Conservation (phyloP, 2,797 vertebrate species). For the Diceros bicornis region DNA sequence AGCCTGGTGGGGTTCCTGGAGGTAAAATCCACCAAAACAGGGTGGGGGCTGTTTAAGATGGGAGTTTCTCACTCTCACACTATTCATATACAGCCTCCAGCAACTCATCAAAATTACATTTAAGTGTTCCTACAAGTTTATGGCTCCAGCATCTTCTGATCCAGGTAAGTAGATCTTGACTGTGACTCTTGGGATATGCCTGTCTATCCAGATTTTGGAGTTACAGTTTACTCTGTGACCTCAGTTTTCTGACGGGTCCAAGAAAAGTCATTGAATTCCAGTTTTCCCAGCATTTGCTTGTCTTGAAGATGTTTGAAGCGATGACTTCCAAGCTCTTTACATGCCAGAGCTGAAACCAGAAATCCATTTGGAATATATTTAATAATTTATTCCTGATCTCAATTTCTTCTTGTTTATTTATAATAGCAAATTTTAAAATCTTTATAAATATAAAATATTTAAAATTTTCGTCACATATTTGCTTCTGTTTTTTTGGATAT, state of each 20-base stretch:
- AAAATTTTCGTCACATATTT: background rate
- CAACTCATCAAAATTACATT: background rate
- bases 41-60: background rate
- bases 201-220: background rate
- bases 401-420: background rate
- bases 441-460: constrained; percentile 1
- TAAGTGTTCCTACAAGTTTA: background rate
- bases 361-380: constrained; percentile 24
- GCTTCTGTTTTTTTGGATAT: background rate
- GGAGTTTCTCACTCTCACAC: background rate
- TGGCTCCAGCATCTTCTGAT: background rate
- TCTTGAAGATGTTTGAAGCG: background rate
- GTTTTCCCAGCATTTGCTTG: background rate
- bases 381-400: background rate
- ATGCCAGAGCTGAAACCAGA: constrained; percentile 19
- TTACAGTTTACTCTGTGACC: background rate
- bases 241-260: background rate
- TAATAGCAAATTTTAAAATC: background rate
- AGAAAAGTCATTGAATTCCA: background rate
- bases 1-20: background rate
- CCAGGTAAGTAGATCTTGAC: background rate
- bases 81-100: background rate
- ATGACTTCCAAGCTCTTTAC: background rate
- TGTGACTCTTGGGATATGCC: background rate
- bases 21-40: background rate